Evolutionary conservation across 2,113 vertebrate genomes (phyloP).

Genomic region (Cavia aperea): DNA sequence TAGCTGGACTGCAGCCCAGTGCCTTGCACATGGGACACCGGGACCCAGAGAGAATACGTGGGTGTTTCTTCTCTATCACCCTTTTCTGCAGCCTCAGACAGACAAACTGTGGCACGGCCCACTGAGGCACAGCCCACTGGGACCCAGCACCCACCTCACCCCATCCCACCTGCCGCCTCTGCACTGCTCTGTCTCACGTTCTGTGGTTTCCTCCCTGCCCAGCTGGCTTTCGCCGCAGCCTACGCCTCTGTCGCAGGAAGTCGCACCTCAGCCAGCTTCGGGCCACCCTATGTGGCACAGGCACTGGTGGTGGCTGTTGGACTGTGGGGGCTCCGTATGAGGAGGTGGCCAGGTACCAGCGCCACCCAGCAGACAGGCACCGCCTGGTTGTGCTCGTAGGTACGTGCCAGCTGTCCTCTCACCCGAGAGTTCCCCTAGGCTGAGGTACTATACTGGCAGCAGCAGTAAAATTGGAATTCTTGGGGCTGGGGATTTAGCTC

Average conservation of each 20-base stretch:
- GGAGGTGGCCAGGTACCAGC: constrained; percentile 91
- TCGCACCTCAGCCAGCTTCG: constrained; percentile 69
- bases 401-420: constrained; percentile 65
- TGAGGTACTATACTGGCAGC: not conserved
- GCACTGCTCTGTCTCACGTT: not conserved
- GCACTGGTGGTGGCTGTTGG: constrained; percentile 68
- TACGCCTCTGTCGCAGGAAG: constrained; percentile 88
- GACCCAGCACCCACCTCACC: not conserved
- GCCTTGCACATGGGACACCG: not conserved
- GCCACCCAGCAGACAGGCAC: constrained; percentile 77
- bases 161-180: rapidly evolving
- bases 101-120: not conserved
- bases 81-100: not conserved
- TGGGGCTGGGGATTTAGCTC: too few relatives aligned
- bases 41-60: not conserved
- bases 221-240: constrained; percentile 93
- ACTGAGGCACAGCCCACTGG: not conserved
- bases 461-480: not conserved
- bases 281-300: constrained; percentile 70
- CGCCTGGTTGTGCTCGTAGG: constrained; percentile 88
- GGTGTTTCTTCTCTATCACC: not conserved
- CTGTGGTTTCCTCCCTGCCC: not conserved
- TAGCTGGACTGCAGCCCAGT: not conserved
- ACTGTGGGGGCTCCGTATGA: constrained; percentile 81
- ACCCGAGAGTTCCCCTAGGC: not conserved